phyloP scores from a whole-genome alignment of 2,888 invertebrate species.

The Xestia xanthographa region DNA sequence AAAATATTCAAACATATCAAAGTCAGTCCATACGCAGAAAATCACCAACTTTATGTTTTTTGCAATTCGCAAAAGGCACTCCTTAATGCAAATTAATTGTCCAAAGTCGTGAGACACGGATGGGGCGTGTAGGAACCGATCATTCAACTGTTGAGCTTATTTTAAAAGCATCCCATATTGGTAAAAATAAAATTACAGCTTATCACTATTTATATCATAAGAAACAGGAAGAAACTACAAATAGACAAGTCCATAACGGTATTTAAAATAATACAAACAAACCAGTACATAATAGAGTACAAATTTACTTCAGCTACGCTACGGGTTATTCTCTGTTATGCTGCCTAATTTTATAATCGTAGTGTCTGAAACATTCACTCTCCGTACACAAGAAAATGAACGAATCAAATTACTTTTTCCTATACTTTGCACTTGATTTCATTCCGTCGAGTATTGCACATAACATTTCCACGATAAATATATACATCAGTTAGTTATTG shows the following conservation, averaged over 20 bases:
- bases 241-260: slow-evolving; percentile 77
- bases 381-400: slow-evolving; percentile 73
- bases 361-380: slow-evolving; percentile 74
- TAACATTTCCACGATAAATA: slow-evolving; percentile 79
- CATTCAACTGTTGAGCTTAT: slow-evolving; percentile 72
- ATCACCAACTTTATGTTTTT: slow-evolving; percentile 74
- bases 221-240: slow-evolving; percentile 85
- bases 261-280: slow-evolving; percentile 74
- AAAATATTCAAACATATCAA: slow-evolving; percentile 84
- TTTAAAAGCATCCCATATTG: slow-evolving; percentile 68
- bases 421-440: slow-evolving; percentile 76
- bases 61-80: slow-evolving; percentile 86
- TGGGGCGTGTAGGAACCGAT: slow-evolving; percentile 63
- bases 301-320: slow-evolving; percentile 69
- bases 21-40: slow-evolving; percentile 83
- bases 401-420: slow-evolving; percentile 69
- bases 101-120: slow-evolving; percentile 58
- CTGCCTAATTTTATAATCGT: slow-evolving; percentile 71
- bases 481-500: slow-evolving; percentile 78
- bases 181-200: slow-evolving; percentile 72
- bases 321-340: slow-evolving; percentile 71
- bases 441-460: slow-evolving; percentile 82
- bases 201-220: slow-evolving; percentile 78
- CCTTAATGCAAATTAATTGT: slow-evolving; percentile 78
- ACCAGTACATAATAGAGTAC: slow-evolving; percentile 72